phyloP scores from a whole-genome alignment of 2,113 vertebrate species.

The Paramormyrops kingsleyae region DNA sequence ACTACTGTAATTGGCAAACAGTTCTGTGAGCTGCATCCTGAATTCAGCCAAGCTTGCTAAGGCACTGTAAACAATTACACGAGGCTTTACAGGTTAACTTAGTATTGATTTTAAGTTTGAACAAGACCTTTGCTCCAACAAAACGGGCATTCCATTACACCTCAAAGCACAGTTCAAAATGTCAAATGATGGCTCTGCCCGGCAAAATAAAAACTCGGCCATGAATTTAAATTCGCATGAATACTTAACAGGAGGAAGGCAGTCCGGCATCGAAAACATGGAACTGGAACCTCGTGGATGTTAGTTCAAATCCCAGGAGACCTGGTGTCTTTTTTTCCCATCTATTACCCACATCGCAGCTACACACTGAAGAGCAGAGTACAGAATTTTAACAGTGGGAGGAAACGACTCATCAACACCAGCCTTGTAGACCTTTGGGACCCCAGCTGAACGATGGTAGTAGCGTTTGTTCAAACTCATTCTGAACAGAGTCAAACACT shows the following conservation, averaged over 20 bases:
- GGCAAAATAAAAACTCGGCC: neutral
- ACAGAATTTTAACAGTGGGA: neutral
- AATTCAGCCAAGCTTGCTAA: neutral
- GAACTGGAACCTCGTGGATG: neutral
- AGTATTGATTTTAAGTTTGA: neutral
- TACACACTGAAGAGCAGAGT: neutral
- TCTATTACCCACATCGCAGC: neutral
- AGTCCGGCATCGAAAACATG: neutral
- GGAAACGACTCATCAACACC: neutral
- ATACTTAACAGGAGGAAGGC: neutral
- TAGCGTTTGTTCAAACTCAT: neutral
- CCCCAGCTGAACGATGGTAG: neutral
- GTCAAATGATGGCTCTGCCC: neutral
- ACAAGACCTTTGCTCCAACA: neutral
- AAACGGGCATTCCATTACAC: neutral
- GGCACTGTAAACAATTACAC: neutral
- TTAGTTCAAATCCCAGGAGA: neutral
- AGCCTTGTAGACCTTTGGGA: neutral
- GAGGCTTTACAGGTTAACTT: neutral
- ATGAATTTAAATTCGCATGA: neutral
- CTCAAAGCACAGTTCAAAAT: neutral
- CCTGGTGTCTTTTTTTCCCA: neutral
- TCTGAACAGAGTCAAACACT: neutral
- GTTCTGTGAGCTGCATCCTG: neutral
- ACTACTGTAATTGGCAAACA: neutral